phyloP scores from a whole-genome alignment of 1,140 invertebrate genomes.

The Phymorhynchus buccinoides region DNA sequence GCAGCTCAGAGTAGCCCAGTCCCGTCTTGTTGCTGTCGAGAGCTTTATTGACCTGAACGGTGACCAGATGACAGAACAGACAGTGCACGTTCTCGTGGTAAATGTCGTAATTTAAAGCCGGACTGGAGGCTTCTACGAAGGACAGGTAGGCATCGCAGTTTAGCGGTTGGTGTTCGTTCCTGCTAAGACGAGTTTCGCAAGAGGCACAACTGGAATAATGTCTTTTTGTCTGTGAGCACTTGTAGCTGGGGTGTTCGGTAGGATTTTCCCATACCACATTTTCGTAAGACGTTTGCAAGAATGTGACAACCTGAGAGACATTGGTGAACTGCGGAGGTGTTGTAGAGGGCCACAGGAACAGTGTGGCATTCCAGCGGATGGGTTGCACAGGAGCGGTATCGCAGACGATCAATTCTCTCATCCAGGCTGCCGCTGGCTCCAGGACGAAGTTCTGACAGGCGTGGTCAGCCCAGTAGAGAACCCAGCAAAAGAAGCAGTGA shows the following conservation, averaged over 20 bases:
- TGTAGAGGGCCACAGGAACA: not conserved
- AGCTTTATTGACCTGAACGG: not conserved
- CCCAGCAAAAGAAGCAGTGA: not conserved
- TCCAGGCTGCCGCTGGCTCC: not conserved
- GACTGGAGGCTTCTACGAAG: not conserved
- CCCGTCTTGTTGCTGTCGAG: not conserved
- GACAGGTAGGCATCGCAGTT: not conserved
- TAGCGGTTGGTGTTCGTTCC: not conserved
- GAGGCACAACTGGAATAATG: too few relatives aligned
- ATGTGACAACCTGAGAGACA: not conserved
- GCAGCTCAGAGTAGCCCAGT: not conserved
- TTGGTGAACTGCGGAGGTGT: not conserved
- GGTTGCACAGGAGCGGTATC: not conserved
- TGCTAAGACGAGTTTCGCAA: too few relatives aligned
- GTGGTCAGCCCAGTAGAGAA: not conserved
- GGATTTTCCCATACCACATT: not conserved
- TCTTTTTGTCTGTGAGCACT: not conserved
- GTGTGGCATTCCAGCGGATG: not conserved
- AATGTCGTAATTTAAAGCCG: not conserved
- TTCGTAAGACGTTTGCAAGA: not conserved
- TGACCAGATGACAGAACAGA: not conserved
- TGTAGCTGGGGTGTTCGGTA: not conserved
- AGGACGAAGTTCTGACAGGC: not conserved
- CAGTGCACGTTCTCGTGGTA: not conserved
- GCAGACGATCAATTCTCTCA: not conserved